phyloP scores from a whole-genome alignment of 2,113 vertebrate genomes.

The Callaeas wilsoni region DNA sequence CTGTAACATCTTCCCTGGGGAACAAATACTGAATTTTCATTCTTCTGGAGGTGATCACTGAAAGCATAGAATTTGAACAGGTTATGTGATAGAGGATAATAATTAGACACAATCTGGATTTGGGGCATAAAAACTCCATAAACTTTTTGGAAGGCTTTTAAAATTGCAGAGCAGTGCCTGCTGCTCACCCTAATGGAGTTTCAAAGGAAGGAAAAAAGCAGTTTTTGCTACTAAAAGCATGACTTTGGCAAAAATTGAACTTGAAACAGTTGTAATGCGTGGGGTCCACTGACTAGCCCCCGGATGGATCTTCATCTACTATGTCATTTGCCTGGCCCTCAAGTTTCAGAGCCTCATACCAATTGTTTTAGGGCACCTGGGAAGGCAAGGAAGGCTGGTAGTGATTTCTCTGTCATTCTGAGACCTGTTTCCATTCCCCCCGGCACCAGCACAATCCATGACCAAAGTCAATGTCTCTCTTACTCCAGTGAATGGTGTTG shows the following conservation, averaged over 20 bases:
- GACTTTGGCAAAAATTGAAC: neutral
- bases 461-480: neutral
- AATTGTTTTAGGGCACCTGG: neutral
- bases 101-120: conserved; percentile 7
- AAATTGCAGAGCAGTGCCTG: neutral
- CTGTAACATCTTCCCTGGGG: neutral
- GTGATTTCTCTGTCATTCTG: neutral
- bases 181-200: neutral
- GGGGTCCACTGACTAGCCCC: neutral
- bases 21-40: neutral
- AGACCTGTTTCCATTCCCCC: neutral
- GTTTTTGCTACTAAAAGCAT: neutral
- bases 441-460: neutral
- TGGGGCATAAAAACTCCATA: neutral
- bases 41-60: neutral
- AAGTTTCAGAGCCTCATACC: neutral
- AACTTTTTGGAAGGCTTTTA: neutral
- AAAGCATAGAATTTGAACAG: neutral
- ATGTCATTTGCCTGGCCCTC: neutral
- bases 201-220: neutral
- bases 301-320: neutral
- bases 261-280: neutral
- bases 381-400: neutral
- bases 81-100: neutral
- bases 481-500: neutral